Base-by-base conservation (phyloP, 2,797 vertebrate species). In the Macropus fuliginosus region DNA sequence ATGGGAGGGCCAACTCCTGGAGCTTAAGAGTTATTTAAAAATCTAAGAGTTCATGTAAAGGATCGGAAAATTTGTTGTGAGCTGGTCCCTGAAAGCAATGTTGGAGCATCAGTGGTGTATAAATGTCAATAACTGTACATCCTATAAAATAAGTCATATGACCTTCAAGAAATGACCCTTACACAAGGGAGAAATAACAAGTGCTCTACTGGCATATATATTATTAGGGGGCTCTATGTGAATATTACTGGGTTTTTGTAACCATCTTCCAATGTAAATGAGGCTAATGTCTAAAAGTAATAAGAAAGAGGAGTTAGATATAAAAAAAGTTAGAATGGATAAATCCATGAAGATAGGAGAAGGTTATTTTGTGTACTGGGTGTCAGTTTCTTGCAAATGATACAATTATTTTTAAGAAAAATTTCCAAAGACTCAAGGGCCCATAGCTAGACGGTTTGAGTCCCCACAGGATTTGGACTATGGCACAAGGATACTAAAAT, bases 341-440 rank as follows among this genome's bases (percentile, higher is more conserved):
- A 56, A 89, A 92, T 56, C 18, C 54, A 13, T 52, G 2, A 27
- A 21, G 0, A 40, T 46, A 55, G 24, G 56, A 56, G 16, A 12
- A 29, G 56, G 31, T 62, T 87, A 91, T 74, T n/a, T 10, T 31
- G 29, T 1, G 0, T 0, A 16, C 40, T 0, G 0, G 87, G 81
- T 90, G 94, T 46, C 81, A 89, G 56, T 92, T 74, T 91, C 90
- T 74, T 89, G 95, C 93, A 57, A 97, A 96, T 92, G 24, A 94
- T 96, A 94, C 92, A 0, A 94, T 92, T 96, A 97, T 62, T 96
- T 94, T 95, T 50, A 94, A 96, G 95, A 96, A 96, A 89, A 54
- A 92, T 96, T 92, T 98, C 92, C 93, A 93, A 97, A 96, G 95
- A 98, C 96, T 96, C 90, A 50, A 97, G 98, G 56, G 54, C 96